Conservation (phyloP, 2,113 vertebrate genomes). For the Neoarius graeffei region DNA sequence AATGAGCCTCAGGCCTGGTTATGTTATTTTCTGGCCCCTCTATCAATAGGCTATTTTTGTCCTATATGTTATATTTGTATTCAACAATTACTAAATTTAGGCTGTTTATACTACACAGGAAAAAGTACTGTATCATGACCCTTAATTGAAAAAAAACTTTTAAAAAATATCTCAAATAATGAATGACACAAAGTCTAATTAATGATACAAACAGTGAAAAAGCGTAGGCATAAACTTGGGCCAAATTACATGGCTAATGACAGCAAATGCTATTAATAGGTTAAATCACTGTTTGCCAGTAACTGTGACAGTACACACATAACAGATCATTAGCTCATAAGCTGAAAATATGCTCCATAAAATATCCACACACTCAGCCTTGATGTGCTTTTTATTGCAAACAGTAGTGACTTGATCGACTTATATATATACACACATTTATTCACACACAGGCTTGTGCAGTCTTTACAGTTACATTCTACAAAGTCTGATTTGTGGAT, state of each 20-base stretch:
- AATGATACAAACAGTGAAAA: conserved; percentile 11
- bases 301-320: conserved; percentile 41
- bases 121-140: too few species aligned
- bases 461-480: conserved; percentile 6
- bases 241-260: conserved; percentile 35
- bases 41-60: neutral
- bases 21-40: neutral
- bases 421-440: conserved; percentile 20
- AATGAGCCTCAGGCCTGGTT: neutral
- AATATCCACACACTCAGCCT: neutral
- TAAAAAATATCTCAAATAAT: neutral
- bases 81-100: neutral
- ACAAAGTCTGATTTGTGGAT: conserved; percentile 18
- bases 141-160: neutral
- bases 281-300: conserved; percentile 11
- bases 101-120: neutral
- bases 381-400: conserved; percentile 33
- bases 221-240: conserved; percentile 16
- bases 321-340: conserved; percentile 36
- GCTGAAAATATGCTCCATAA: conserved; percentile 12
- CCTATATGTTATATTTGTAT: too few species aligned
- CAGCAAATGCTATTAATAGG: conserved; percentile 47
- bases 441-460: conserved; percentile 8
- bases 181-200: neutral
- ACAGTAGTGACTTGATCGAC: neutral